Evolutionary conservation across 2,113 vertebrate species (phyloP).

Genomic region (Solenodon paradoxus): DNA sequence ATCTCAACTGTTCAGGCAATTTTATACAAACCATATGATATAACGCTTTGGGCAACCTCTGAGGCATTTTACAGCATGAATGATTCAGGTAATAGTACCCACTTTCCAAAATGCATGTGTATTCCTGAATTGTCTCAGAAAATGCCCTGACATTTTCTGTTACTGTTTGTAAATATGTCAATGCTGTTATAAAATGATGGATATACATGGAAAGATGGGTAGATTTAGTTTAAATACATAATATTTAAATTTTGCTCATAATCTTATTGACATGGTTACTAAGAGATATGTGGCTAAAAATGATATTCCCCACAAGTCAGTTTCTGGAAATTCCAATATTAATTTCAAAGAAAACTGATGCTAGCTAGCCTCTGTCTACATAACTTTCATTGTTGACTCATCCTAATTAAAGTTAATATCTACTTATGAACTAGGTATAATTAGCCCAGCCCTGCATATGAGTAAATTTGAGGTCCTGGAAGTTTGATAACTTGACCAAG

Average conservation of each 20-base stretch:
- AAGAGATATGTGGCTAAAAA: neutral
- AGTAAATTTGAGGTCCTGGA: neutral
- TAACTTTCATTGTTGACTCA: neutral
- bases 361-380: neutral
- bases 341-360: conserved; percentile 15
- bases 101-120: neutral
- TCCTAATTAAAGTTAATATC: neutral
- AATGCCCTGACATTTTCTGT: neutral
- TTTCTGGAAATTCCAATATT: neutral
- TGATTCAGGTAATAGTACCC: neutral
- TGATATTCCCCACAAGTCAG: neutral
- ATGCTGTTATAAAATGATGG: neutral
- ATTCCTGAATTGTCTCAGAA: neutral
- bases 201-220: neutral
- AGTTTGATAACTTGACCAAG: conserved; percentile 19
- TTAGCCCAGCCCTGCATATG: neutral
- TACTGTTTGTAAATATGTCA: neutral
- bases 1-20: neutral
- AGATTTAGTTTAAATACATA: neutral
- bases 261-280: neutral
- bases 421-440: neutral
- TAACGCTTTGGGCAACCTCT: neutral
- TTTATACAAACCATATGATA: neutral
- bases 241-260: neutral
- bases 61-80: neutral